Evolutionary conservation across 2,797 vertebrate genomes (phyloP).

Genomic region (Micromesistius poutassou): DNA sequence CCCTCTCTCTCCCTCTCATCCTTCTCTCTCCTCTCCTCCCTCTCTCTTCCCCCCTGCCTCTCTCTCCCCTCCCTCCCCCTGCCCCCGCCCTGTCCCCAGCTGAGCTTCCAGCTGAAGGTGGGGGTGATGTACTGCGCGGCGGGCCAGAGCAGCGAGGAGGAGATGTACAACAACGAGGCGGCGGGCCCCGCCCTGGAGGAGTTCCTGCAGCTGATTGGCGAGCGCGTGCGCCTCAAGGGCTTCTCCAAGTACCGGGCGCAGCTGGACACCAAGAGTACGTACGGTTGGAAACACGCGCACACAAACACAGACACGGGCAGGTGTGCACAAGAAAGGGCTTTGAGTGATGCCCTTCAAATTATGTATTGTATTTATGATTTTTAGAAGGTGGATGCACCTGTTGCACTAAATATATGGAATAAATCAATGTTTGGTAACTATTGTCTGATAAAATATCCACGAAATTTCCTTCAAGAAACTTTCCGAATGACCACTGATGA

Average conservation of each 20-base stretch:
- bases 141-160: constrained; percentile 95
- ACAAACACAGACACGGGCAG: constrained; percentile 9
- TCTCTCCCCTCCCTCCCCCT: constrained; percentile 7
- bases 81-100: constrained; percentile 63
- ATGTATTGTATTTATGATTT: background rate
- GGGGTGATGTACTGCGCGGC: constrained; percentile 99
- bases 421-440: background rate
- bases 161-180: constrained; percentile 98
- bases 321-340: background rate
- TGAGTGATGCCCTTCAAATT: background rate
- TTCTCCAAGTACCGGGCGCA: constrained; percentile 97
- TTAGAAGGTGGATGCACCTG: background rate
- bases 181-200: constrained; percentile 93
- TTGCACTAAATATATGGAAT: background rate
- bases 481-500: background rate
- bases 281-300: background rate
- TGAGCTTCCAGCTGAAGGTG: constrained; percentile 97
- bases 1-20: background rate
- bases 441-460: background rate
- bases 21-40: background rate
- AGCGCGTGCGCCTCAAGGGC: constrained; percentile 92
- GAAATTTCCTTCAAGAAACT: background rate
- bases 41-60: background rate
- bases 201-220: constrained; percentile 94
- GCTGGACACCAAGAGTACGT: constrained; percentile 94